Evolutionary conservation across 2,797 vertebrate species (phyloP).

Genomic region (Rhincodon typus): DNA sequence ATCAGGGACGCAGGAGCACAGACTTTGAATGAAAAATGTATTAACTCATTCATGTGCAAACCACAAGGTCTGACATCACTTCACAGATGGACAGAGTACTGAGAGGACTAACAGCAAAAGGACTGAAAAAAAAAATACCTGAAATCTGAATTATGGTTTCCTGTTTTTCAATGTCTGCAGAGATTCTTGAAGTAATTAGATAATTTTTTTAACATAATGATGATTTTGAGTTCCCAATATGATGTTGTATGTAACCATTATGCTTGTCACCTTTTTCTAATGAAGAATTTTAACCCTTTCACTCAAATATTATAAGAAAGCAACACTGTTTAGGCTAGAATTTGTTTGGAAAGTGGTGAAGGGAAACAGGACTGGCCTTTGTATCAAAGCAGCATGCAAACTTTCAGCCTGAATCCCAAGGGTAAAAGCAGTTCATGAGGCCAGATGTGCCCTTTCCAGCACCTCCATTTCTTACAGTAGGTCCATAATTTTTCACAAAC

Average conservation of each 20-base stretch:
- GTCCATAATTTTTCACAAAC: background rate
- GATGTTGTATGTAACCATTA: too few relatives aligned
- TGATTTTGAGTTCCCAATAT: background rate
- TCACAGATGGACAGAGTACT: too few relatives aligned
- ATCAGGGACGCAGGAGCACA: conserved; percentile 23
- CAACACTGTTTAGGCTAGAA: background rate
- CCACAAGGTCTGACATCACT: background rate
- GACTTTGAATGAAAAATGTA: conserved; percentile 1
- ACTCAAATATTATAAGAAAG: background rate
- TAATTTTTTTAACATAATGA: background rate
- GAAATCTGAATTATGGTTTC: background rate
- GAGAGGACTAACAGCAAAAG: background rate
- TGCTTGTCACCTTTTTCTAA: background rate
- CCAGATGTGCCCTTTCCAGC: background rate
- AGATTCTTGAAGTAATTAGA: background rate
- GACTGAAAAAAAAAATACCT: background rate
- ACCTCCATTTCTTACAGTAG: background rate
- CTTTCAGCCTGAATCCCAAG: background rate
- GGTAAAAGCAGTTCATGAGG: background rate
- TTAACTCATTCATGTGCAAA: conserved; percentile 34
- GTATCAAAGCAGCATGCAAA: background rate
- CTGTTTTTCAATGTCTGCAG: background rate
- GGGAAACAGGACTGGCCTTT: background rate
- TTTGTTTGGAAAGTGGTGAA: background rate
- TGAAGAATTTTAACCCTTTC: background rate